Conservation (phyloP, 2,888 invertebrate species). For the Beris chalybata region DNA sequence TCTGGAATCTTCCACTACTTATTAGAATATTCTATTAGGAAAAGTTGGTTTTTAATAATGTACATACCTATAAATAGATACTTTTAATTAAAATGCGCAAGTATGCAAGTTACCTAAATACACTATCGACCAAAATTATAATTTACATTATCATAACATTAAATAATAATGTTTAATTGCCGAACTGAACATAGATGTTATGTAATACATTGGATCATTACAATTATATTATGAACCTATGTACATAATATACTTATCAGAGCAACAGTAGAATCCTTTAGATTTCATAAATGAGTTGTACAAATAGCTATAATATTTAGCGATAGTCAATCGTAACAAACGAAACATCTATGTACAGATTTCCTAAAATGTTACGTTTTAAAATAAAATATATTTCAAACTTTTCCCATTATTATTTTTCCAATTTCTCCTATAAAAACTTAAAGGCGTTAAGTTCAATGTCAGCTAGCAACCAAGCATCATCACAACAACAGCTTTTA, state of each 20-base stretch:
- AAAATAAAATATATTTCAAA: not conserved
- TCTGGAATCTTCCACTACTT: too few relatives aligned
- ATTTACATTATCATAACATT: constrained; percentile 29
- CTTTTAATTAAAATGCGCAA: not conserved
- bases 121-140: constrained; percentile 14
- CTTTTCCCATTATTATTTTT: constrained; percentile 21
- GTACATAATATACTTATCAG: too few relatives aligned
- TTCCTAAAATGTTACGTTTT: not conserved
- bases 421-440: constrained; percentile 32
- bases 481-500: constrained; percentile 62
- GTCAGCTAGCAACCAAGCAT: constrained; percentile 64
- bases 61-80: too few relatives aligned
- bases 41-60: too few relatives aligned
- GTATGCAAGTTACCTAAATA: constrained; percentile 20
- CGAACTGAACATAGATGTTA: constrained; percentile 7
- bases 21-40: too few relatives aligned
- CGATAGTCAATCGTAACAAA: too few relatives aligned
- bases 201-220: not conserved
- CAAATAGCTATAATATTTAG: too few relatives aligned
- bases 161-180: not conserved
- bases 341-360: not conserved
- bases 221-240: too few relatives aligned
- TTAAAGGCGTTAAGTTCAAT: constrained; percentile 59
- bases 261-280: too few relatives aligned
- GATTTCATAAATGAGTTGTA: too few relatives aligned